These are phyloP conservation scores for Chloroclystis v-ata DNA, from an alignment of 2,888 invertebrate genomes.

Conservation along the genomic window DNA sequence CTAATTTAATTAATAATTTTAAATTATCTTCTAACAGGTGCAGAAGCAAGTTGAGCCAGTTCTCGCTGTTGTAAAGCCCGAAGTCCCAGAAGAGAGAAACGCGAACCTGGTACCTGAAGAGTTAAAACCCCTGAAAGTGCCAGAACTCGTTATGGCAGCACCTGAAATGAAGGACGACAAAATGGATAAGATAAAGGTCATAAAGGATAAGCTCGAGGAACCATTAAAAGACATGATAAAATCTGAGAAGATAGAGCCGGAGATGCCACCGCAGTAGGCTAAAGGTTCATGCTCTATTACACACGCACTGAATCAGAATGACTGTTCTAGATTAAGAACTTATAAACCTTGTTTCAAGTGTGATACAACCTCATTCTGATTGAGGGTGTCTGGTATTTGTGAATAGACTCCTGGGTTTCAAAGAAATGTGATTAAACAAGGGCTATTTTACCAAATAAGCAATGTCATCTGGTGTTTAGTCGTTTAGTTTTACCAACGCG, in stretches of 20 bases:
- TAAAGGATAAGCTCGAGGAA: constrained; percentile 41
- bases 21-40: neutral
- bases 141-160: constrained; percentile 68
- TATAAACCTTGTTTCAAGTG: neutral
- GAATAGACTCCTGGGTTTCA: constrained; percentile 21
- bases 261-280: constrained; percentile 24
- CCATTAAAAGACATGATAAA: constrained; percentile 4
- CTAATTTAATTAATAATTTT: neutral
- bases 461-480: constrained; percentile 34
- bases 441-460: constrained; percentile 71
- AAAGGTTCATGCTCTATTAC: constrained; percentile 11
- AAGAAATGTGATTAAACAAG: constrained; percentile 33
- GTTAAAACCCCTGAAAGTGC: constrained; percentile 56
- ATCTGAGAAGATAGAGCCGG: constrained; percentile 30
- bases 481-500: constrained; percentile 44
- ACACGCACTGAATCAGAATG: constrained; percentile 17
- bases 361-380: constrained; percentile 11
- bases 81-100: constrained; percentile 42
- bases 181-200: no score
- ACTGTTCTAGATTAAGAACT: neutral
- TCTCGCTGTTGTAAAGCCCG: constrained; percentile 36
- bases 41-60: constrained; percentile 45
- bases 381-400: constrained; percentile 24
- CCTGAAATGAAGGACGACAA: constrained; percentile 50
- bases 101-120: constrained; percentile 35